Evolutionary conservation across 1,140 invertebrate genomes (phyloP).

Genomic region (Drosophila albomicans): DNA sequence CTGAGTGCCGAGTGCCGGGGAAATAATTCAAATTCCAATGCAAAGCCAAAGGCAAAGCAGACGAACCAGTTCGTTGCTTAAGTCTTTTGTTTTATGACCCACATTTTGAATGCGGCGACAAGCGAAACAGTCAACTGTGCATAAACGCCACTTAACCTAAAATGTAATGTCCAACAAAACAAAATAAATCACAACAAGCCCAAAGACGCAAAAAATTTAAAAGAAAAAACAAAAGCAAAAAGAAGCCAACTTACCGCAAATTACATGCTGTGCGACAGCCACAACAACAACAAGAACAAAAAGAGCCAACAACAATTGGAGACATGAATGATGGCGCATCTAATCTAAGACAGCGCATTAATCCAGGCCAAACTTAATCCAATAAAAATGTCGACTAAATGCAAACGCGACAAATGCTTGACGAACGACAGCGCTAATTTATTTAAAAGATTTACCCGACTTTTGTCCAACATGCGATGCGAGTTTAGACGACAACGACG

Average conservation of each 20-base stretch:
- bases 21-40: constrained; percentile 71
- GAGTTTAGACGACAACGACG: constrained; percentile 5
- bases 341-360: constrained; percentile 61
- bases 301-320: constrained; percentile 11
- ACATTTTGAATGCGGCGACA: constrained; percentile 40
- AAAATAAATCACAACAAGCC: constrained; percentile 73
- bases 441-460: constrained; percentile 74
- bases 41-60: constrained; percentile 45
- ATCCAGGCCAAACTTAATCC: constrained; percentile 77
- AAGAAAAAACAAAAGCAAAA: background rate
- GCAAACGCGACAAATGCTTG: constrained; percentile 76
- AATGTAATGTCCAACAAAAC: constrained; percentile 59
- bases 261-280: constrained; percentile 65
- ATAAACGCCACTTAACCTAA: constrained; percentile 68
- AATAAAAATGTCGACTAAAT: constrained; percentile 79
- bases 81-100: constrained; percentile 73
- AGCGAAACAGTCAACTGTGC: constrained; percentile 57
- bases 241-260: constrained; percentile 63
- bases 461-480: constrained; percentile 46
- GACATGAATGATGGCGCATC: constrained; percentile 72
- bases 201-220: constrained; percentile 43
- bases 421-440: constrained; percentile 78
- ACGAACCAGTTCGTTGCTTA: constrained; percentile 71
- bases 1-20: constrained; percentile 8
- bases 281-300: constrained; percentile 8